A percentile compares a stretch with the other conserved stretches of the same genome.
Conservation (phyloP, 2,113 vertebrate species). For the Elephantulus edwardii region DNA sequence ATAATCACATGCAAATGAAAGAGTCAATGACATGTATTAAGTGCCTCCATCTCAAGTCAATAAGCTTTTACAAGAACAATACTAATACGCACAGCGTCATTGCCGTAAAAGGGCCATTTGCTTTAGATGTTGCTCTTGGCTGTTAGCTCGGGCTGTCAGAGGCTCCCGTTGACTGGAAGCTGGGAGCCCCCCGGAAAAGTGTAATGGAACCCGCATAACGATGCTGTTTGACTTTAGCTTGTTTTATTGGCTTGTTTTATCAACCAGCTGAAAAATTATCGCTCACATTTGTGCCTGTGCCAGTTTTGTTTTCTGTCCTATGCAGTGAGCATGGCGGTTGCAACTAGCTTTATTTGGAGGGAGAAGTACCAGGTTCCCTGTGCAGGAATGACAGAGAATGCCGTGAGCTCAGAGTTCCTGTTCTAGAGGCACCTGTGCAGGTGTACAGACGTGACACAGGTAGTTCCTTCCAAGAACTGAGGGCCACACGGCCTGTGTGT, state of each 20-base stretch:
- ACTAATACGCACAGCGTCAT: not conserved
- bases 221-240: not conserved
- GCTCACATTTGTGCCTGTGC: conserved; percentile 57
- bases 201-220: conserved; percentile 35
- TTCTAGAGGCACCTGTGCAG: not conserved
- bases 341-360: conserved; percentile 72
- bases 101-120: not conserved
- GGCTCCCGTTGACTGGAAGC: conserved; percentile 2
- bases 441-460: conserved; percentile 28
- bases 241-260: conserved; percentile 54
- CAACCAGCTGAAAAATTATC: conserved; percentile 64
- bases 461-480: not conserved
- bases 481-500: conserved; percentile 3
- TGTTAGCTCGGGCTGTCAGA: conserved; percentile 22
- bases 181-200: not conserved
- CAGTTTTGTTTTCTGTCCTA: conserved; percentile 56
- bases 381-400: conserved; percentile 40
- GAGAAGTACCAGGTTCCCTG: conserved; percentile 48
- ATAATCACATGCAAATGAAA: conserved; percentile 78
- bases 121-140: conserved; percentile 47
- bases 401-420: not conserved
- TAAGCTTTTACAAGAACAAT: conserved; percentile 57
- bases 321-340: conserved; percentile 16
- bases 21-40: conserved; percentile 43
- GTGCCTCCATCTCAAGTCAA: conserved; percentile 58